These are phyloP conservation scores for Bedellia somnulentella DNA, from an alignment of 2,888 invertebrate genomes.

Conservation along the genomic window DNA sequence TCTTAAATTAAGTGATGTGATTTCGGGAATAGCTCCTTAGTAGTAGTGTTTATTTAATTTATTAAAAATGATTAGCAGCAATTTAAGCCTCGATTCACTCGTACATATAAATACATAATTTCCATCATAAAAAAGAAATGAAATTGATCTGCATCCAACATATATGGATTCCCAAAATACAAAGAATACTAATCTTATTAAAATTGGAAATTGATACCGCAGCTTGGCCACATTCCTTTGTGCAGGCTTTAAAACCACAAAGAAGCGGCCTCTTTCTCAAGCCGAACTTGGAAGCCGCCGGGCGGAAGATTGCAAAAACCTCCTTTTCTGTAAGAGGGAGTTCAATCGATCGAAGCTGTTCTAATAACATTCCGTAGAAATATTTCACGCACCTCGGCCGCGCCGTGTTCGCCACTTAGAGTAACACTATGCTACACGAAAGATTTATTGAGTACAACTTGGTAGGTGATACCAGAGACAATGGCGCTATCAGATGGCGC, in stretches of 20 bases:
- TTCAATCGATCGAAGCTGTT: constrained; percentile 36
- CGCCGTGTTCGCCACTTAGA: constrained; percentile 21
- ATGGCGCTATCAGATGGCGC: constrained; percentile 41
- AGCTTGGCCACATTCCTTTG: constrained; percentile 18
- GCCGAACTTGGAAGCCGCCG: constrained; percentile 19
- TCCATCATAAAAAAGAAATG: no score
- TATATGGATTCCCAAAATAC: no score
- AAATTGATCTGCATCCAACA: no score
- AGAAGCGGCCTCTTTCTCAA: constrained; percentile 20
- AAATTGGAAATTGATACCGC: no score
- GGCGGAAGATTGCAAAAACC: constrained; percentile 14
- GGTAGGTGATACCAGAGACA: constrained; percentile 46
- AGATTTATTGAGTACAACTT: constrained; percentile 49
- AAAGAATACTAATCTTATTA: no score
- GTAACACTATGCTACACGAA: constrained; percentile 34
- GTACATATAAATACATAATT: no score
- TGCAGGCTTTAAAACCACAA: constrained; percentile 18
- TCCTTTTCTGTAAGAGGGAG: constrained; percentile 21
- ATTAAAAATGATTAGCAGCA: no score
- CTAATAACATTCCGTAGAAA: constrained; percentile 47
- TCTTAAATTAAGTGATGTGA: no score
- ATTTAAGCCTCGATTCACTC: no score
- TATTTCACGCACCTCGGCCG: constrained; percentile 22
- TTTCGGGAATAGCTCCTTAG: no score
- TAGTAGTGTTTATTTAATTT: no score